Percentiles rank a stretch among this genome's conserved stretches.
phyloP scores from a whole-genome alignment of 2,888 invertebrate species.

The Drosophila imparisetae region DNA sequence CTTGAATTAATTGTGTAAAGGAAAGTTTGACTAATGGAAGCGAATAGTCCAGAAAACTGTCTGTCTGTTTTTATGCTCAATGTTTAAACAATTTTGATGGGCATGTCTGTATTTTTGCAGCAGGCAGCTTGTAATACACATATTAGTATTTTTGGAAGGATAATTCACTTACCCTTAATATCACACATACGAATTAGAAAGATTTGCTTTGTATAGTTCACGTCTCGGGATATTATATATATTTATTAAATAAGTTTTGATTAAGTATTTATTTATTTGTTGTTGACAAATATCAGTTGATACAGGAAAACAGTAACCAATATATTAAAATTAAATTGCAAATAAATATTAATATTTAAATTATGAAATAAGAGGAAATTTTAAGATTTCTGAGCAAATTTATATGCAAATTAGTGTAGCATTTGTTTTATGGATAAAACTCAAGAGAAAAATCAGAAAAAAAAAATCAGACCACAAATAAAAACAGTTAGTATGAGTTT shows the following conservation, averaged over 20 bases:
- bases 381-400: not conserved
- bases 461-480: not conserved
- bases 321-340: not conserved
- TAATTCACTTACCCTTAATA: not conserved
- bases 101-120: not conserved
- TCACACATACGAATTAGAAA: too few relatives aligned
- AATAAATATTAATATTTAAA: not conserved
- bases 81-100: not conserved
- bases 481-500: not conserved
- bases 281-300: not conserved
- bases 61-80: not conserved
- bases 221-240: not conserved
- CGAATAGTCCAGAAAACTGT: not conserved
- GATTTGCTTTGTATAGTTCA: too few relatives aligned
- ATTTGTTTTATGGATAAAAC: not conserved
- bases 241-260: not conserved
- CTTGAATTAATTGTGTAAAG: not conserved
- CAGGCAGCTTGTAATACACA: not conserved
- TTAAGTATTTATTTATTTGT: not conserved
- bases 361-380: not conserved
- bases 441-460: not conserved
- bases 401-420: fast-evolving
- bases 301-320: not conserved
- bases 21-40: not conserved
- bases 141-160: not conserved